A percentile compares a stretch with the other conserved stretches of the same genome.
Evolutionary conservation across 2,888 invertebrate genomes (phyloP).

Genomic region (Sminthurides aquaticus): DNA sequence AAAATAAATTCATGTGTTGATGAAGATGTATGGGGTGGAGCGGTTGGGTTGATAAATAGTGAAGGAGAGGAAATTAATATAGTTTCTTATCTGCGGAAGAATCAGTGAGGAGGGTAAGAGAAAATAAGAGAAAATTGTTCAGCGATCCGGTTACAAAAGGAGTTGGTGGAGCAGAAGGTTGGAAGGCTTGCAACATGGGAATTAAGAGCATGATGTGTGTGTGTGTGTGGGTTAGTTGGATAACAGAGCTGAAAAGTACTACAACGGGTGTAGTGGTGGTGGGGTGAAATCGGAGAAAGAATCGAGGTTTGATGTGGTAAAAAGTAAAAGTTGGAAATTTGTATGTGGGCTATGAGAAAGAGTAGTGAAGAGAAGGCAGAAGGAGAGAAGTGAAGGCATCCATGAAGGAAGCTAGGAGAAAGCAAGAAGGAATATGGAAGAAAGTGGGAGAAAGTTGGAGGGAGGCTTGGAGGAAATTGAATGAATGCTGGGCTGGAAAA

Average conservation of each 20-base stretch:
- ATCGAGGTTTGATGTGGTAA: too few species aligned
- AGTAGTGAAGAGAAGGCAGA: not conserved
- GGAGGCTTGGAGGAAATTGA: not conserved
- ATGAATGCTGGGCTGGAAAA: not conserved
- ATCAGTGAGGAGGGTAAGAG: not conserved
- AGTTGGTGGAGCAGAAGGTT: too few species aligned
- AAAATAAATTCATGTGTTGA: not conserved
- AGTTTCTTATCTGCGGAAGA: not conserved
- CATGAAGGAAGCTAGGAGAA: not conserved
- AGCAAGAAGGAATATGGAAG: not conserved
- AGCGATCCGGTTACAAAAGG: too few species aligned
- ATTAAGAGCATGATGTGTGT: too few species aligned
- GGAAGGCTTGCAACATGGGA: too few species aligned
- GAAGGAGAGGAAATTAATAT: constrained; percentile 5
- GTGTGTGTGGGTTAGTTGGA: too few species aligned
- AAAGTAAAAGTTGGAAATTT: not conserved
- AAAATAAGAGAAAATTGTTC: not conserved
- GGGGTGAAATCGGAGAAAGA: too few species aligned
- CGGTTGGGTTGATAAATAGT: constrained; percentile 1
- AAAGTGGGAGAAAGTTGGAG: not conserved
- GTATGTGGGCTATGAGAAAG: not conserved
- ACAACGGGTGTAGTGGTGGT: too few species aligned
- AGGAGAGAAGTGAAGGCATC: not conserved
- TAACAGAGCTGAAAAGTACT: too few species aligned
- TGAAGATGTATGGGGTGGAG: constrained; percentile 4